Percentiles rank a stretch among this genome's conserved stretches.
Conservation (phyloP, 2,797 vertebrate genomes). For the Cercopithecus hamlyni region DNA sequence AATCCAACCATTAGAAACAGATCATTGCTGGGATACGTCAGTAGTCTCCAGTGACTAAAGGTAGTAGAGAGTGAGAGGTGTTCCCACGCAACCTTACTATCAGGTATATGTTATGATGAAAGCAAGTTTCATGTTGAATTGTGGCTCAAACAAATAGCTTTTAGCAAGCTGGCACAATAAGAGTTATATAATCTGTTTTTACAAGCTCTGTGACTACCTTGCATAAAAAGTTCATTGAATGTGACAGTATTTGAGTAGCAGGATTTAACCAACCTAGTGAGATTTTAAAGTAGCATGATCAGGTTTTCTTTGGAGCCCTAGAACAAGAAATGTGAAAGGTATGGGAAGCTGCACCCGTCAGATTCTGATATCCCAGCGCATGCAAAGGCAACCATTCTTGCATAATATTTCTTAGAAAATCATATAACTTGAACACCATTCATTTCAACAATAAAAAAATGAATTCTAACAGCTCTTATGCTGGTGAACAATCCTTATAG, state of each 20-base stretch:
- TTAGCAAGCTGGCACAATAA: rapidly evolving
- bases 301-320: neutral
- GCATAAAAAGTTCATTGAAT: neutral
- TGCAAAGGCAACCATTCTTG: neutral
- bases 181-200: neutral
- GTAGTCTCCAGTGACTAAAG: neutral
- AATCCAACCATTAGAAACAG: neutral
- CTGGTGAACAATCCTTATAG: neutral
- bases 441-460: neutral
- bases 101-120: neutral
- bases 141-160: neutral
- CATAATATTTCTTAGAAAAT: neutral
- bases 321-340: neutral
- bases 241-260: neutral
- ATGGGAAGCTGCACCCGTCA: neutral
- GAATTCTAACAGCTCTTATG: neutral
- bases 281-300: neutral
- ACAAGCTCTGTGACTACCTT: neutral
- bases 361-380: neutral
- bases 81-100: neutral
- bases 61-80: neutral
- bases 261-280: neutral
- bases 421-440: neutral
- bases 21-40: neutral
- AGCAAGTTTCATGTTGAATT: neutral